Conservation (phyloP, 2,797 vertebrate genomes). For the Yasuhikotakia modesta region DNA sequence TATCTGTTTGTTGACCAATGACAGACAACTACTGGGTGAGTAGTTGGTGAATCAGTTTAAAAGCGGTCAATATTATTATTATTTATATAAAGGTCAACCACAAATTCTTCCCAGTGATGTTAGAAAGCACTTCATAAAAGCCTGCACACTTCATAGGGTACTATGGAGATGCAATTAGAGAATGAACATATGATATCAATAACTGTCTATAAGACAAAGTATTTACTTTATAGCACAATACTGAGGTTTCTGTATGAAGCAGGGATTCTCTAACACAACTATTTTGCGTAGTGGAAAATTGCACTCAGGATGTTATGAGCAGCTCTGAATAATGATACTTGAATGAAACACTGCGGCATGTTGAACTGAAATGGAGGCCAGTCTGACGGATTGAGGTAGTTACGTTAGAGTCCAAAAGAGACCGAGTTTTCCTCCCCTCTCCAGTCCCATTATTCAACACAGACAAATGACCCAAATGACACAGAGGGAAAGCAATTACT, state of each 20-base stretch:
- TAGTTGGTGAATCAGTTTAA: neutral
- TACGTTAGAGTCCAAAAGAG: conserved; percentile 35
- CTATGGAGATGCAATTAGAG: too few relatives aligned
- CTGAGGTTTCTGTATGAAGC: neutral
- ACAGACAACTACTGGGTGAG: neutral
- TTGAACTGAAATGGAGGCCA: conserved; percentile 53
- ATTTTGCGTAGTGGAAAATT: conserved; percentile 18
- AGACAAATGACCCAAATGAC: conserved; percentile 58
- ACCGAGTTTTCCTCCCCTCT: conserved; percentile 5
- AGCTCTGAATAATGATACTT: conserved; percentile 27
- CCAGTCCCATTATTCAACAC: conserved; percentile 38
- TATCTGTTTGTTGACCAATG: neutral
- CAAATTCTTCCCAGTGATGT: too few relatives aligned
- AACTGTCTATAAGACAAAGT: neutral
- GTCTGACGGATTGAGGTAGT: conserved; percentile 38
- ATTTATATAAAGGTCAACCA: too few relatives aligned
- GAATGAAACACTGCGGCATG: conserved; percentile 18
- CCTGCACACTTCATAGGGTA: too few relatives aligned
- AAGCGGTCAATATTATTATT: neutral
- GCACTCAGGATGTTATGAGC: conserved; percentile 4
- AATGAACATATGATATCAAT: too few relatives aligned
- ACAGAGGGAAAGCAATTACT: conserved; percentile 47
- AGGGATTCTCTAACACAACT: neutral
- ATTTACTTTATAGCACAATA: neutral
- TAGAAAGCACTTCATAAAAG: too few relatives aligned